These are phyloP conservation scores for Molothrus ater DNA, from an alignment of 2,797 vertebrate genomes.

Conservation along the genomic window DNA sequence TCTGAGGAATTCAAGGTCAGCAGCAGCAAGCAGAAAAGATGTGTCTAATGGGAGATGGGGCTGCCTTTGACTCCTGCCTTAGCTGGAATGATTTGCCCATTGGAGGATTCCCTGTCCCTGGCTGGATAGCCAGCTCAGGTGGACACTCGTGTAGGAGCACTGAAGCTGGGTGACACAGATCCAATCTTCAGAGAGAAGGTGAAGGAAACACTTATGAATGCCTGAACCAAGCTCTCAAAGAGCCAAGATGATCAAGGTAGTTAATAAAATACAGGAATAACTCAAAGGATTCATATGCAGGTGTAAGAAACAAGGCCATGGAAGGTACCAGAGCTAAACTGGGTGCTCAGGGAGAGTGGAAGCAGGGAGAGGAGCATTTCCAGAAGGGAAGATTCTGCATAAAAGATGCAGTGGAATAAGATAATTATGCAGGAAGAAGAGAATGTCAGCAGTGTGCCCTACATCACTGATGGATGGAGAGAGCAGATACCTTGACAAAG, in stretches of 20 bases:
- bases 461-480: background rate
- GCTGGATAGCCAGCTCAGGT: background rate
- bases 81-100: background rate
- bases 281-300: accelerated
- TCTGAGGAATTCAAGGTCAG: background rate
- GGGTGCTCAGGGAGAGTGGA: background rate
- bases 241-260: background rate
- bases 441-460: background rate
- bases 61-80: background rate
- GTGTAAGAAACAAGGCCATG: background rate
- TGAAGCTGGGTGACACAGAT: background rate
- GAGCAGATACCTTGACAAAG: background rate
- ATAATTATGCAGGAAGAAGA: background rate
- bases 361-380: background rate
- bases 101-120: background rate
- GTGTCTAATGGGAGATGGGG: background rate
- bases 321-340: background rate
- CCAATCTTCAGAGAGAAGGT: background rate
- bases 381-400: background rate
- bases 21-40: background rate
- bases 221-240: background rate
- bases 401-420: background rate
- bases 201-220: background rate
- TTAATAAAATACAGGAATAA: background rate
- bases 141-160: accelerated